Conservation (phyloP, 2,113 vertebrate genomes). For the Geococcyx californianus region DNA sequence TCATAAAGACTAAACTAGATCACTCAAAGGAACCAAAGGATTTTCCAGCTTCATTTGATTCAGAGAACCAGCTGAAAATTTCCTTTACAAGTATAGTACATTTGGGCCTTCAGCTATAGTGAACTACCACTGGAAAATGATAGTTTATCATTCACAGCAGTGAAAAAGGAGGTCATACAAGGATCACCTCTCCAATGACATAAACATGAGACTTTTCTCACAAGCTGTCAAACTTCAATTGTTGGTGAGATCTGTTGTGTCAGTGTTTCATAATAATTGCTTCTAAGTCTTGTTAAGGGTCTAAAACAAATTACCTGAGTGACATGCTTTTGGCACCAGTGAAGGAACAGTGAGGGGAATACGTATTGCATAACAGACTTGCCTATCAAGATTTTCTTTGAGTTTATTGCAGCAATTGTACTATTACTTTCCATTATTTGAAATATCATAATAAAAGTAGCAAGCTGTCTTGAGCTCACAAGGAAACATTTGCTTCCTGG, state of each 20-base stretch:
- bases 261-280: slow-evolving; percentile 70
- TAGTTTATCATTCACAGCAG: slow-evolving; percentile 59
- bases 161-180: slow-evolving; percentile 60
- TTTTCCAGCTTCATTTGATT: slow-evolving; percentile 36
- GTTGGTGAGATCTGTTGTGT: slow-evolving; percentile 69
- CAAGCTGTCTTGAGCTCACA: slow-evolving; percentile 13
- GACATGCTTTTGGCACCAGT: slow-evolving; percentile 60
- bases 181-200: slow-evolving; percentile 65
- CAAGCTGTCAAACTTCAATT: slow-evolving; percentile 67
- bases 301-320: slow-evolving; percentile 66
- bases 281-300: slow-evolving; percentile 67
- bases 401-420: slow-evolving; percentile 29
- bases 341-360: not conserved
- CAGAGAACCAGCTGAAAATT: slow-evolving; percentile 29
- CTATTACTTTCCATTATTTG: slow-evolving; percentile 38
- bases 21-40: slow-evolving; percentile 23
- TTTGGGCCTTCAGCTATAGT: slow-evolving; percentile 32
- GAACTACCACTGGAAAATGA: not conserved
- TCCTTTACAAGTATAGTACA: not conserved
- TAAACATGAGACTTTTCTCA: slow-evolving; percentile 67
- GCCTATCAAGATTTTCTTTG: slow-evolving; percentile 25
- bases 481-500: not conserved
- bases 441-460: not conserved
- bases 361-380: slow-evolving; percentile 30
- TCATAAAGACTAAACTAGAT: not conserved